Conservation (phyloP, 2,797 vertebrate species). For the Falco rusticolus region DNA sequence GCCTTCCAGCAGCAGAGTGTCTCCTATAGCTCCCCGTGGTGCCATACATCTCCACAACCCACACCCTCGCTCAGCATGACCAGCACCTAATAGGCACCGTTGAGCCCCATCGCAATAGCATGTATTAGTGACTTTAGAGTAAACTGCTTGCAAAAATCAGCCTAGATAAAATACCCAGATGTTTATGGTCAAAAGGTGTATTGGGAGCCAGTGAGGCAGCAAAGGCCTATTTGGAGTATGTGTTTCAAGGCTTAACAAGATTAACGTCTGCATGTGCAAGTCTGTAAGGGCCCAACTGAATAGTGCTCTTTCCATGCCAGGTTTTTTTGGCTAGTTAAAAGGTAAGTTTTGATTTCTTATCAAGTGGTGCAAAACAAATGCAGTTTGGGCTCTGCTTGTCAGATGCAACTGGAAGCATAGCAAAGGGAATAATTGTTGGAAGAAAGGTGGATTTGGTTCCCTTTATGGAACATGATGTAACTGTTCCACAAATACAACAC, state of each 20-base stretch:
- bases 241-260: constrained; percentile 11
- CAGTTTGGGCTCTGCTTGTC: not conserved
- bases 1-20: constrained; percentile 14
- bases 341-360: not conserved
- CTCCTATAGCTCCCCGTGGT: not conserved
- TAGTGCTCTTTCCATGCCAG: not conserved
- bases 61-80: not conserved
- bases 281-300: not conserved
- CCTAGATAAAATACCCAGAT: constrained; percentile 59
- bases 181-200: constrained; percentile 60
- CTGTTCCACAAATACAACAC: not conserved
- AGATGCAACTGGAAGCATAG: not conserved
- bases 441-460: not conserved
- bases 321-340: not conserved
- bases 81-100: constrained; percentile 18
- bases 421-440: not conserved
- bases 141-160: constrained; percentile 46
- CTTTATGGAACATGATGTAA: not conserved
- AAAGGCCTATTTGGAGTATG: constrained; percentile 25
- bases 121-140: constrained; percentile 40
- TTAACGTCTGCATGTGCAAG: not conserved
- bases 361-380: not conserved
- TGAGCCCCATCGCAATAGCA: not conserved
- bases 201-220: constrained; percentile 54
- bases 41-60: not conserved